phyloP scores from a whole-genome alignment of 1,140 invertebrate species.

The Achatina immaculata region DNA sequence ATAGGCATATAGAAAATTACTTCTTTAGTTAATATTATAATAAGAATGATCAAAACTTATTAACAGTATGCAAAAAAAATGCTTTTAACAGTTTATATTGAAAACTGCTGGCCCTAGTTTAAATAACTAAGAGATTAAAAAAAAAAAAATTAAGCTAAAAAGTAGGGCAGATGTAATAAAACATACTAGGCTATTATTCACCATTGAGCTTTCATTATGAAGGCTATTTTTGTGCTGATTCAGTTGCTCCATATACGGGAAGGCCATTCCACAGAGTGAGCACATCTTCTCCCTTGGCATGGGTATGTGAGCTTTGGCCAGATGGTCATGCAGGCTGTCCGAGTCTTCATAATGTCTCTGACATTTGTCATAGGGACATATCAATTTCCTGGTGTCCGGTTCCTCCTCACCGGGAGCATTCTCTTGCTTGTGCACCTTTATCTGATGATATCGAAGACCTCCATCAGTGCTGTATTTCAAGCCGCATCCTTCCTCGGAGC shows the following conservation, averaged over 20 bases:
- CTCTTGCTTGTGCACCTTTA: constrained; percentile 16
- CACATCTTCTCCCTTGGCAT: constrained; percentile 37
- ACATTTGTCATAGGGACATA: constrained; percentile 27
- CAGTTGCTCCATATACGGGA: constrained; percentile 11
- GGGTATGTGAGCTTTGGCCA: constrained; percentile 21
- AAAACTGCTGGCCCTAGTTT: too few relatives aligned
- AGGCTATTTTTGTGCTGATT: constrained; percentile 1
- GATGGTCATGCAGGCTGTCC: neutral
- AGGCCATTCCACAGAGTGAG: constrained; percentile 20
- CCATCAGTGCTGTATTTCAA: constrained; percentile 21
- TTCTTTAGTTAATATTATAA: too few relatives aligned
- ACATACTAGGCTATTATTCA: constrained; percentile 24
- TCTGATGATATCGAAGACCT: constrained; percentile 21
- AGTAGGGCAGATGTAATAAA: too few relatives aligned
- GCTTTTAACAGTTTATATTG: too few relatives aligned
- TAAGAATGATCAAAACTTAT: too few relatives aligned
- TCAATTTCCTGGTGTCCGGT: neutral
- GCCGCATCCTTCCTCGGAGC: constrained; percentile 26
- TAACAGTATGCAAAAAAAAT: too few relatives aligned
- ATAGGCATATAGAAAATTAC: too few relatives aligned
- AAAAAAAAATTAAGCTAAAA: too few relatives aligned
- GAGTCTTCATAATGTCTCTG: constrained; percentile 17
- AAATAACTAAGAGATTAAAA: too few relatives aligned
- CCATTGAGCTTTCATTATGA: constrained; percentile 1
- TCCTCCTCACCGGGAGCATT: neutral